Conservation (phyloP, 2,113 vertebrate species). For the Microtus richardsoni region DNA sequence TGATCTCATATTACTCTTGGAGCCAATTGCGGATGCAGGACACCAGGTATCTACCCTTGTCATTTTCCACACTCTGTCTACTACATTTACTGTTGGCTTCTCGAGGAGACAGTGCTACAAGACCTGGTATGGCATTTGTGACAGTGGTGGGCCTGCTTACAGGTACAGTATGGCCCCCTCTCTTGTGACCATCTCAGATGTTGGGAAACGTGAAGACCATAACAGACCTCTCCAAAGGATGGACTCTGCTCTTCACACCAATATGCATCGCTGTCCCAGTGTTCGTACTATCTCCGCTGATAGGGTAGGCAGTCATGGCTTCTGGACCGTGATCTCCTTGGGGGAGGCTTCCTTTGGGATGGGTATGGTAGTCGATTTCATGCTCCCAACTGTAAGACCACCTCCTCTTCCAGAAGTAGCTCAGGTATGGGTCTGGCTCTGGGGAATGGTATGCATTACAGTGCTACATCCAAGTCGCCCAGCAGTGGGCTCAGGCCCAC, state of each 20-base stretch:
- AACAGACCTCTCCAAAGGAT: constrained; percentile 83
- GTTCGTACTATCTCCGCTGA: constrained; percentile 81
- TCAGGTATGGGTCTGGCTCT: constrained; percentile 84
- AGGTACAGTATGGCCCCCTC: constrained; percentile 78
- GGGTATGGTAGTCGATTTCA: constrained; percentile 82
- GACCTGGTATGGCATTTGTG: constrained; percentile 88
- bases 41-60: constrained; percentile 93
- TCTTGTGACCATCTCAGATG: constrained; percentile 84
- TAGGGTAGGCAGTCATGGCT: constrained; percentile 87
- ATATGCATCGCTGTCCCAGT: constrained; percentile 81
- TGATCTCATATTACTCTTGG: constrained; percentile 91
- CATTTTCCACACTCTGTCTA: constrained; percentile 89
- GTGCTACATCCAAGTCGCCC: constrained; percentile 84
- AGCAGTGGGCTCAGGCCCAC: no score
- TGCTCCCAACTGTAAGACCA: constrained; percentile 87
- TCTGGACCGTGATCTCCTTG: constrained; percentile 84
- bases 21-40: constrained; percentile 93
- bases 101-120: constrained; percentile 91
- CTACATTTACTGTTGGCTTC: constrained; percentile 91
- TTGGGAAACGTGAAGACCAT: constrained; percentile 77
- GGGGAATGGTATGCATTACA: constrained; percentile 84
- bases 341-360: constrained; percentile 82
- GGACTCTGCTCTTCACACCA: constrained; percentile 85
- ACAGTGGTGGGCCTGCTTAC: constrained; percentile 83
- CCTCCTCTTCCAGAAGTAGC: constrained; percentile 86